Conservation (phyloP, 1,140 invertebrate species). For the Habropoda laboriosa region DNA sequence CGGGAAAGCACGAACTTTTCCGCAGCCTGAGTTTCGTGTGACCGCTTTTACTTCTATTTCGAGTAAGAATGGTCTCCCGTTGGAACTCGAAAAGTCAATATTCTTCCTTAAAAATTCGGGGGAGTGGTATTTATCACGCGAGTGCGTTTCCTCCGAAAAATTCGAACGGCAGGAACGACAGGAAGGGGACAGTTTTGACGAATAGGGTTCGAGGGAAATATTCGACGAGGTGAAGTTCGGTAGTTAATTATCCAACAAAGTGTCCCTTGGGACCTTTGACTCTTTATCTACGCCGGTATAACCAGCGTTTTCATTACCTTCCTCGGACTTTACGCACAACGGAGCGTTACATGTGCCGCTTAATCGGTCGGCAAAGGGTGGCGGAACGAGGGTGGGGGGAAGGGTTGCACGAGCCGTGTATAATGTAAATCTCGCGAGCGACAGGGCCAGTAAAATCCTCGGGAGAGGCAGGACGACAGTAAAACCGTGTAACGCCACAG, state of each 20-base stretch:
- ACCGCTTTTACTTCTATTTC: too few relatives aligned
- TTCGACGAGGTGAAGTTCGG: not conserved
- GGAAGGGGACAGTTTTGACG: too few relatives aligned
- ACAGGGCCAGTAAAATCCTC: not conserved
- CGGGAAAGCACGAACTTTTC: too few relatives aligned
- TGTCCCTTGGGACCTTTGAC: not conserved
- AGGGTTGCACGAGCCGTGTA: not conserved
- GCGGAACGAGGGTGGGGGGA: not conserved
- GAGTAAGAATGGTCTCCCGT: too few relatives aligned
- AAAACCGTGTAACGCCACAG: not conserved
- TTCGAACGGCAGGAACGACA: too few relatives aligned
- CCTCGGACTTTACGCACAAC: not conserved
- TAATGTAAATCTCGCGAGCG: conserved; percentile 18
- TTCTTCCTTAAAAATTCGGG: too few relatives aligned
- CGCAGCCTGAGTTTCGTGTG: too few relatives aligned
- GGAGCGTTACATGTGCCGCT: not conserved
- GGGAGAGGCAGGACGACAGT: not conserved
- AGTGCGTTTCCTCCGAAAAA: too few relatives aligned
- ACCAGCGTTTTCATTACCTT: conserved; percentile 15
- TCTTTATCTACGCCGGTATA: not conserved
- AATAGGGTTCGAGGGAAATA: not conserved
- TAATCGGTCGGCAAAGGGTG: not conserved
- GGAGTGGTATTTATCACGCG: too few relatives aligned
- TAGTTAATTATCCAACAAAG: too few relatives aligned
- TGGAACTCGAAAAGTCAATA: too few relatives aligned